Percentiles rank a stretch among this genome's conserved stretches.
These are phyloP conservation scores for Menidia beryllina DNA, from an alignment of 2,113 vertebrate species.

Conservation along the genomic window DNA sequence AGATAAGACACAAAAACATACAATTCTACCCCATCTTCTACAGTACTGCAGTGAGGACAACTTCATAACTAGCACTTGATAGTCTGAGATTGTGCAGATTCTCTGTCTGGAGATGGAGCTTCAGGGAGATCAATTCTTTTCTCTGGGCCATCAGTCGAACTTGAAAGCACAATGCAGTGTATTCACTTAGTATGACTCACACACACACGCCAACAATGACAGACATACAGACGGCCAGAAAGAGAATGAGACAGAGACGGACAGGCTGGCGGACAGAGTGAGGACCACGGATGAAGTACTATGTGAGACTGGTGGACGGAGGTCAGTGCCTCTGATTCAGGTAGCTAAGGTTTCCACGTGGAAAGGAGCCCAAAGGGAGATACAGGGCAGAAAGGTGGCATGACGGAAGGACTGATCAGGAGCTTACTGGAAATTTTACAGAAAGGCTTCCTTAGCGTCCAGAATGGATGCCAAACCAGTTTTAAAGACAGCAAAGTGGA, in stretches of 20 bases:
- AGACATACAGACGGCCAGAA: no score
- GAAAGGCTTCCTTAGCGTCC: background rate
- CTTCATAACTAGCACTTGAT: background rate
- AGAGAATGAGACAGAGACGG: no score
- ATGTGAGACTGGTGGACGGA: constrained; percentile 44
- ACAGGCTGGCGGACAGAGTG: constrained; percentile 22
- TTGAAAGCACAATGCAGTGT: constrained; percentile 31
- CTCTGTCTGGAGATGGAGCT: background rate
- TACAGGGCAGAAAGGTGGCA: background rate
- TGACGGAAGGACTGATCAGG: background rate
- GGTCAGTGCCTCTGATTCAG: constrained; percentile 34
- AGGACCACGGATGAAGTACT: constrained; percentile 48
- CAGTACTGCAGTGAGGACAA: background rate
- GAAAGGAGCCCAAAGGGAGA: constrained; percentile 36
- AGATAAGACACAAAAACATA: no score
- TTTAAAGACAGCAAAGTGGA: background rate
- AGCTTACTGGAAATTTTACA: constrained; percentile 21
- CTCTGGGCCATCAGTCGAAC: constrained; percentile 1
- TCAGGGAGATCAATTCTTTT: constrained; percentile 8
- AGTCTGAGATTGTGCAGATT: background rate
- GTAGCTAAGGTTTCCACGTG: constrained; percentile 33
- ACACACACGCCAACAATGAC: constrained; percentile 41
- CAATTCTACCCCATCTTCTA: no score
- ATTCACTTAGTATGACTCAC: constrained; percentile 49
- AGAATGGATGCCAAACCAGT: background rate